Percentiles rank a stretch among this genome's conserved stretches.
Evolutionary conservation across 2,113 vertebrate species (phyloP).

Genomic region (Lepus timidus): DNA sequence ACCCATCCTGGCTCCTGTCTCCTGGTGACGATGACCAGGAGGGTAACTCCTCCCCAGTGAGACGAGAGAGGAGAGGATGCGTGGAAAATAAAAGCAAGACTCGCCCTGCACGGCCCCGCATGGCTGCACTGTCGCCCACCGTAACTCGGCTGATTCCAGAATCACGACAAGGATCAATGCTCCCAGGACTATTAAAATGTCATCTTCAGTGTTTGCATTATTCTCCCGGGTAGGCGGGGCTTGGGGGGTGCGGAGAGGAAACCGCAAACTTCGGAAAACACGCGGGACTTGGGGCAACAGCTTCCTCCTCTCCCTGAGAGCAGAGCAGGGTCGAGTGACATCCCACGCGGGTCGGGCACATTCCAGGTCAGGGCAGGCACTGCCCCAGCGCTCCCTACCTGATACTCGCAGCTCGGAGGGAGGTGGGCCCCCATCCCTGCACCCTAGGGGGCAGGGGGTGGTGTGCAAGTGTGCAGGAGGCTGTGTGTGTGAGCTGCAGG

Average conservation of each 20-base stretch:
- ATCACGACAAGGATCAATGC: neutral
- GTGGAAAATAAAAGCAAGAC: neutral
- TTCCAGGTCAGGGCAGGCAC: neutral
- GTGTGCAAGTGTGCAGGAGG: neutral
- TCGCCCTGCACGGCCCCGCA: accelerated
- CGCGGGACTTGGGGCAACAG: neutral
- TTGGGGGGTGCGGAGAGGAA: neutral
- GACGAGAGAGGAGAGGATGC: neutral
- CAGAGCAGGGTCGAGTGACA: neutral
- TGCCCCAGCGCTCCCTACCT: neutral
- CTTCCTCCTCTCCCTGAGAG: accelerated
- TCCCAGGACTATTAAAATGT: neutral
- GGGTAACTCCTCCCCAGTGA: neutral
- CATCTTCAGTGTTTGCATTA: neutral
- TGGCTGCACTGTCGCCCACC: neutral
- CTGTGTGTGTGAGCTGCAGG: neutral
- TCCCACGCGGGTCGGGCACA: accelerated
- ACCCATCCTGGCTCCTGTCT: no score
- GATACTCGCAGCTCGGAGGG: neutral
- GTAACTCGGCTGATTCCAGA: slow-evolving; percentile 6
- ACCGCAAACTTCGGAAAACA: neutral
- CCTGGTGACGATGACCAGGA: neutral
- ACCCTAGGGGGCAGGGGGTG: neutral
- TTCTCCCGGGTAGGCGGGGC: neutral
- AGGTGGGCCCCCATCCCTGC: neutral